A percentile compares a stretch with the other conserved stretches of the same genome.
phyloP scores from a whole-genome alignment of 53 echinoderm and acorn worm species.

The Holothuria leucospilota region DNA sequence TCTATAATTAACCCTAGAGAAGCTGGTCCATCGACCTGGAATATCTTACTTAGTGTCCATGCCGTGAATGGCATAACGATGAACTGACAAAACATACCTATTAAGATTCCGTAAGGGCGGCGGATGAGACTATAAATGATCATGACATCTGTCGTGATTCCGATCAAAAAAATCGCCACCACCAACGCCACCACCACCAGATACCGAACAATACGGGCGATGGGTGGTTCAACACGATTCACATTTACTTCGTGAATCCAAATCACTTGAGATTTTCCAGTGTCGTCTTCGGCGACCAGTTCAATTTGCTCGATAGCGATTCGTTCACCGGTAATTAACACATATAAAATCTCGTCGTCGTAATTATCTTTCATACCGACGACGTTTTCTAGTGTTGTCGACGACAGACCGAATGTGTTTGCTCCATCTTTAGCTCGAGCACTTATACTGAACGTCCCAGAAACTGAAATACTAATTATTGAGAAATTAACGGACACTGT shows the following conservation, averaged over 20 bases:
- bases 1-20: slow-evolving; percentile 83
- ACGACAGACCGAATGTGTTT: background rate
- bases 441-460: background rate
- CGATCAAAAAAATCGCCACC: slow-evolving; percentile 78
- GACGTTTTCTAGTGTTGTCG: background rate
- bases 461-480: background rate
- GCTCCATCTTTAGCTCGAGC: slow-evolving; percentile 4
- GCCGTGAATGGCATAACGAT: slow-evolving; percentile 90
- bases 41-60: slow-evolving; percentile 66
- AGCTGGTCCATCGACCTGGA: slow-evolving; percentile 66
- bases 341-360: background rate
- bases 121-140: slow-evolving; percentile 73
- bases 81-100: slow-evolving; percentile 94
- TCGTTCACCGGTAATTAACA: slow-evolving; percentile 1
- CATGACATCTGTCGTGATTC: slow-evolving; percentile 76
- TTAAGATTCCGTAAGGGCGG: slow-evolving; percentile 74
- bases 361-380: background rate
- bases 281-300: background rate
- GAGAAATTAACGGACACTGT: slow-evolving; percentile 15
- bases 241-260: slow-evolving; percentile 6
- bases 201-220: slow-evolving; percentile 51
- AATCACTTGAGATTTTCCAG: background rate
- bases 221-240: background rate
- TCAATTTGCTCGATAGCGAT: background rate
- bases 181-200: slow-evolving; percentile 67